phyloP scores from a whole-genome alignment of 2,888 invertebrate species.

The Periphyllus acericola region DNA sequence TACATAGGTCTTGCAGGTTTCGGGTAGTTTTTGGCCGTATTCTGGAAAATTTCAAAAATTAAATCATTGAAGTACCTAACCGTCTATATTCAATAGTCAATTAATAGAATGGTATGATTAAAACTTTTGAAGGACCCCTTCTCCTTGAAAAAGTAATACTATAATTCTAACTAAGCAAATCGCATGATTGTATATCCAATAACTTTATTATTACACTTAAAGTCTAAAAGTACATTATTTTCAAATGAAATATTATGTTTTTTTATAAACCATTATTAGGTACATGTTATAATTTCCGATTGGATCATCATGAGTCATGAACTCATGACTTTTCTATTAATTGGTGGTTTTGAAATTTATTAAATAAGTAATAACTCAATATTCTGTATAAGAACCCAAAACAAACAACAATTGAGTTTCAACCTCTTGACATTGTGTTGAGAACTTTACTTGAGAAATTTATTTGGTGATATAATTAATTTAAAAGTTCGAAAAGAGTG shows the following conservation, averaged over 20 bases:
- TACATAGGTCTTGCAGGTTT: too few relatives aligned
- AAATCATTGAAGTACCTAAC: not conserved
- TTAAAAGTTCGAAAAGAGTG: constrained; percentile 30
- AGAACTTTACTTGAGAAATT: constrained; percentile 15
- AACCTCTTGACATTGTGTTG: not conserved
- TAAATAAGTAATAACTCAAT: not conserved
- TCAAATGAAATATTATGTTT: not conserved
- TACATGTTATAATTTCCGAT: not conserved
- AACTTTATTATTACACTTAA: not conserved
- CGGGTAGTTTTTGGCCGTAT: too few relatives aligned
- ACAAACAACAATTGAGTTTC: not conserved
- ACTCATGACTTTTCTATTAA: too few relatives aligned
- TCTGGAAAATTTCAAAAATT: too few relatives aligned
- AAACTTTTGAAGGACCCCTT: not conserved
- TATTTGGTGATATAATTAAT: constrained; percentile 36
- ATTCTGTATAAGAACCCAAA: not conserved
- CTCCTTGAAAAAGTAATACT: not conserved
- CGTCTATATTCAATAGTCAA: not conserved
- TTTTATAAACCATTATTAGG: not conserved
- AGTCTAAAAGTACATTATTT: not conserved
- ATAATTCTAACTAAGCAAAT: not conserved
- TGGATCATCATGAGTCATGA: not conserved
- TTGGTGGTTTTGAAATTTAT: not conserved
- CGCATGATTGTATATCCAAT: not conserved
- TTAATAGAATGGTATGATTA: not conserved